Evolutionary conservation across 1,140 invertebrate genomes (phyloP), one percentile per base, ranked within the genome.

Genomic region (Drosophila ogumai): DNA sequence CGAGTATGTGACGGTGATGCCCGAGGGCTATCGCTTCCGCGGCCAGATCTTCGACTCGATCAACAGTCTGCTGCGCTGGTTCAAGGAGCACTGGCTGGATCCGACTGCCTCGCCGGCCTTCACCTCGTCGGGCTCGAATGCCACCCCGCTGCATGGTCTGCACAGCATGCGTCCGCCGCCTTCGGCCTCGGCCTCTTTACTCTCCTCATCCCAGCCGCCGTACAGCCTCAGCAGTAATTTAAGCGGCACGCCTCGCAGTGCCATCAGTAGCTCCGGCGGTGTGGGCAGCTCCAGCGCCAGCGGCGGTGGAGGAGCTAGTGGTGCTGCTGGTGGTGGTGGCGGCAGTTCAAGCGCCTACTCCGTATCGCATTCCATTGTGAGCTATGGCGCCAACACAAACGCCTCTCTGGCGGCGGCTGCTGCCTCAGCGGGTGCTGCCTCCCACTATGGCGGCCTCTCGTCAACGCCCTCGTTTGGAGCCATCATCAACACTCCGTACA

Each of bases 71-170:
- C 95, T 99, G 75, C 95, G 96, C 56, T 99, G 98, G 98, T 99
- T 99, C 92, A 99, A 99, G 91, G 97, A 98, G 92, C 98, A 99
- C 91, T 99, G 98, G 94, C 94, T 97, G 54, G 98, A 99, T 88
- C 96, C 98, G 0, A 95, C 97, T 52, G 97, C 97, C 12, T 97
- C 97, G 15, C 97, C 97, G 94, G 72, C 55, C 7, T 93, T 94
- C 0, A 94, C 96, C 65, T 96, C 96, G 10, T 64, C 67, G 19
- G 95, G 96, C 0, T 96, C 95, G 80, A 94, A 94, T 56, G 95
- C 95, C n/a, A 85, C 81, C 41, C 80, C 64, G 0, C 15, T 69
- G 50, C 64, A 72, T n/a, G 25, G 38, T 17, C 49, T 54, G 15
- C 46, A 38, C 34, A 55, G 52, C 1, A 63, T 85, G 82, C 78